These are phyloP conservation scores for Gryllus longicercus DNA, from an alignment of 2,888 invertebrate genomes.

Conservation along the genomic window DNA sequence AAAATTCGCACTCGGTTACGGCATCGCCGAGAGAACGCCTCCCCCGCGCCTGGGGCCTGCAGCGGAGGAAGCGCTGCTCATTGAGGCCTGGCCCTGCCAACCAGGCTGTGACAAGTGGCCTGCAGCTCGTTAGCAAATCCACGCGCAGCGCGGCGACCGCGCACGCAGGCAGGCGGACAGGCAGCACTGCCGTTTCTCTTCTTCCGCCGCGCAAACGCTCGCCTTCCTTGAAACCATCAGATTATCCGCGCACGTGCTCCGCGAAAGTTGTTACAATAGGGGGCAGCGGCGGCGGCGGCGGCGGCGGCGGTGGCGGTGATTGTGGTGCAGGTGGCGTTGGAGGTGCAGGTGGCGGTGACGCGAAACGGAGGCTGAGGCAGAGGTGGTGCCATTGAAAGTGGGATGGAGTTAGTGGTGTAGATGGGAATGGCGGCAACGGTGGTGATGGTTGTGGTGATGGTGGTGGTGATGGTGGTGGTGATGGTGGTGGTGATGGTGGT, in stretches of 20 bases:
- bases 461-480: no score
- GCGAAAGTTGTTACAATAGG: not conserved
- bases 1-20: no score
- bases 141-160: not conserved
- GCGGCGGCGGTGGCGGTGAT: not conserved
- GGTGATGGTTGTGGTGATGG: no score
- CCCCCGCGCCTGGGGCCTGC: not conserved
- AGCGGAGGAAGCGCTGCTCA: not conserved
- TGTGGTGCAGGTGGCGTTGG: not conserved
- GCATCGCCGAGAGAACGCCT: no score
- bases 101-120: not conserved
- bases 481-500: no score
- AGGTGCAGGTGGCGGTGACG: not conserved
- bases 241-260: not conserved
- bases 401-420: not conserved
- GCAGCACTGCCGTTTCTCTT: not conserved
- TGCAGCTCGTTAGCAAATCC: constrained; percentile 17
- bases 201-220: not conserved
- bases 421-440: not conserved
- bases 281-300: not conserved
- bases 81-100: not conserved
- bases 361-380: not conserved
- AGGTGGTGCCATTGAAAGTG: no score
- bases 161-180: not conserved
- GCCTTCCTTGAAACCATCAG: not conserved